Evolutionary conservation across 2,888 invertebrate species (phyloP).

Genomic region (Abrostola tripartita): DNA sequence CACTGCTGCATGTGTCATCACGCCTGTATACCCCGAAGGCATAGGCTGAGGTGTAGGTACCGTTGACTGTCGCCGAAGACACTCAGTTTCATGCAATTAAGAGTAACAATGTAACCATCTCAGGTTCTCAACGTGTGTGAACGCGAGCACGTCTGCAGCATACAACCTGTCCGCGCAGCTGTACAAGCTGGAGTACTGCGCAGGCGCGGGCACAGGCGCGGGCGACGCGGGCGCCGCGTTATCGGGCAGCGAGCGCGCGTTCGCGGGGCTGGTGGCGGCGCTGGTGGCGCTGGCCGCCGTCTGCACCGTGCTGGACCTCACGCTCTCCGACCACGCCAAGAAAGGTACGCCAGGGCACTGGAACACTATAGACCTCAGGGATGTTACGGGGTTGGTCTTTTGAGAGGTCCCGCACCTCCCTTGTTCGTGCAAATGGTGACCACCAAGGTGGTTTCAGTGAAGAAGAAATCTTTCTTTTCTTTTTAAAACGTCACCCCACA

Average conservation of each 20-base stretch:
- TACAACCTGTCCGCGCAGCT: conserved; percentile 77
- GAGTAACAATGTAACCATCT: background rate
- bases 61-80: too few relatives aligned
- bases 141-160: conserved; percentile 67
- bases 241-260: conserved; percentile 64
- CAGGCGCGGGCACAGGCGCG: conserved; percentile 23
- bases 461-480: too few relatives aligned
- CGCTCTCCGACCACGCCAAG: conserved; percentile 70
- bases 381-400: too few relatives aligned
- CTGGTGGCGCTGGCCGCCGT: conserved; percentile 72
- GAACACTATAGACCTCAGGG: too few relatives aligned
- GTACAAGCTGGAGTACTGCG: conserved; percentile 78
- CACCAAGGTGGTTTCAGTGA: too few relatives aligned
- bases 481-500: too few relatives aligned
- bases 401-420: too few relatives aligned
- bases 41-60: too few relatives aligned
- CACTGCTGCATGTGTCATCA: too few relatives aligned
- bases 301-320: conserved; percentile 74
- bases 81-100: too few relatives aligned
- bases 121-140: conserved; percentile 81
- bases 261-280: conserved; percentile 68
- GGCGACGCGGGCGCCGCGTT: conserved; percentile 13
- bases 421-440: too few relatives aligned
- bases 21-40: too few relatives aligned
- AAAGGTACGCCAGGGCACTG: conserved; percentile 65